Evolutionary conservation across 2,113 vertebrate genomes (phyloP).

Genomic region (Amblyornis subalaris): DNA sequence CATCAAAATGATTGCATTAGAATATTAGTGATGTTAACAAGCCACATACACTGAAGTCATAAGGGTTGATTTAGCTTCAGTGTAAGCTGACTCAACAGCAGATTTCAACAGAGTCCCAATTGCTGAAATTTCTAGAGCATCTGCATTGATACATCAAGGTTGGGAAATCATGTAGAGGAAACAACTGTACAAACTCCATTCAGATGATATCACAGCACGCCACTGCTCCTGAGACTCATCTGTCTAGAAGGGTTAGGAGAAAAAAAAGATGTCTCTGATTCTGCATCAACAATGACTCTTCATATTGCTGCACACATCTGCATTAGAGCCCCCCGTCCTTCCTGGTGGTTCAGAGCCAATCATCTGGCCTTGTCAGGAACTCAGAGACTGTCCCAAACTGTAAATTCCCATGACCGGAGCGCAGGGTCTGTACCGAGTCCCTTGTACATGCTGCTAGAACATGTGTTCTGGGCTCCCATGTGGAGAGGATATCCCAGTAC

Average conservation of each 20-base stretch:
- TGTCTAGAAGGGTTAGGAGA: neutral
- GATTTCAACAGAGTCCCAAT: neutral
- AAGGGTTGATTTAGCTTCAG: neutral
- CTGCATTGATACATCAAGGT: neutral
- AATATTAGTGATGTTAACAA: neutral
- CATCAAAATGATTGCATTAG: neutral
- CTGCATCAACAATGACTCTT: neutral
- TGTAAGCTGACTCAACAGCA: neutral
- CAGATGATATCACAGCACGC: conserved; percentile 8
- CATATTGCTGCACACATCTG: neutral
- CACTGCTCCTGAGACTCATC: neutral
- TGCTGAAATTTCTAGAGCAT: neutral
- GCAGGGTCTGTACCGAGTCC: neutral
- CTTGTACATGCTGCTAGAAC: neutral
- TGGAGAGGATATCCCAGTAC: neutral
- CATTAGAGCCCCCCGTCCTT: neutral
- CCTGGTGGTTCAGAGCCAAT: conserved; percentile 10
- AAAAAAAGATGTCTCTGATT: neutral
- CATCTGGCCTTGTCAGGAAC: neutral
- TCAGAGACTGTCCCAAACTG: neutral
- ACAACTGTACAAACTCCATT: neutral
- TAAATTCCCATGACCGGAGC: neutral
- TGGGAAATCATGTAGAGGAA: neutral
- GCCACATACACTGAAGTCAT: neutral
- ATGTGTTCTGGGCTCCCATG: neutral